These are phyloP conservation scores for Halocaridina rubra DNA, from an alignment of 2,888 invertebrate species.

Conservation along the genomic window DNA sequence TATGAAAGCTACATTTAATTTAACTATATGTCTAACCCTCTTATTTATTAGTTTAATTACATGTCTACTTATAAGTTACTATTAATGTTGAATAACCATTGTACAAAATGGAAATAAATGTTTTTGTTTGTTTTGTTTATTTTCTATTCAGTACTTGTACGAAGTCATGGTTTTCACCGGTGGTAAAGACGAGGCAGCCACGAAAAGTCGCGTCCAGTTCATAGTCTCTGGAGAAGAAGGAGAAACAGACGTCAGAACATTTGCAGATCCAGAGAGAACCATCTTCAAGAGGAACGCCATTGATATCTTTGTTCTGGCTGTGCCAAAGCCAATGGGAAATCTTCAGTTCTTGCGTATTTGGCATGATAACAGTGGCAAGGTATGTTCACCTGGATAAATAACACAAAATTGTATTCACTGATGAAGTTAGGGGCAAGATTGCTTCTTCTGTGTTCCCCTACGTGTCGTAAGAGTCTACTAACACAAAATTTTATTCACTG, in stretches of 20 bases:
- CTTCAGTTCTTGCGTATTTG: constrained; percentile 70
- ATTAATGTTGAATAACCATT: too few species aligned
- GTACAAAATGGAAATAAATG: too few species aligned
- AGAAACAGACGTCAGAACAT: constrained; percentile 69
- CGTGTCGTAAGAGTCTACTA: too few species aligned
- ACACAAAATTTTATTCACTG: too few species aligned
- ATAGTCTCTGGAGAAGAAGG: constrained; percentile 70
- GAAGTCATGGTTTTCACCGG: constrained; percentile 70
- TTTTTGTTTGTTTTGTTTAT: too few species aligned
- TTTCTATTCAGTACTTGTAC: constrained; percentile 69
- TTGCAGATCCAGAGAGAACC: constrained; percentile 68
- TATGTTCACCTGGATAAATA: too few species aligned
- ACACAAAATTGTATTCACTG: neutral
- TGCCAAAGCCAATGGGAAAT: constrained; percentile 69
- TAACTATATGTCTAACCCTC: too few species aligned
- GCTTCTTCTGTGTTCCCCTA: too few species aligned
- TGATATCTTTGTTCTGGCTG: constrained; percentile 69
- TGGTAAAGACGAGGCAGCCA: constrained; percentile 65
- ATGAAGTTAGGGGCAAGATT: neutral
- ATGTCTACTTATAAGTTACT: too few species aligned
- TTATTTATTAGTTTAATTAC: too few species aligned
- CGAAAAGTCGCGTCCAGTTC: constrained; percentile 68
- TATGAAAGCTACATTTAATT: too few species aligned
- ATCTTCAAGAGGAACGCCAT: constrained; percentile 68
- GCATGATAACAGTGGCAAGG: constrained; percentile 71